phyloP scores from a whole-genome alignment of 2,113 vertebrate species.

The Aramus guarauna region DNA sequence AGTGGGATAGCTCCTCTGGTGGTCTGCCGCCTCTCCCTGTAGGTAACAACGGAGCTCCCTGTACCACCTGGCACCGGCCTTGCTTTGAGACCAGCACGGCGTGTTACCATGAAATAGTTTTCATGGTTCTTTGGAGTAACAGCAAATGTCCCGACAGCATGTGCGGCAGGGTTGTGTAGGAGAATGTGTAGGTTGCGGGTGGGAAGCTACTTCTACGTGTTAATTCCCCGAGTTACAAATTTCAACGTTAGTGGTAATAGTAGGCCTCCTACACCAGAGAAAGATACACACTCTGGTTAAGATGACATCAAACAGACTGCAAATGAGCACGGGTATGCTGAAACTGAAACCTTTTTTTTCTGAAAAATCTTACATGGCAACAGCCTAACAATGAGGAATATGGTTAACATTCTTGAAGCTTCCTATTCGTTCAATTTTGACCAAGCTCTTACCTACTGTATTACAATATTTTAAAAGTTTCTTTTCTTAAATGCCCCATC shows the following conservation, averaged over 20 bases:
- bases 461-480: not conserved
- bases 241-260: not conserved
- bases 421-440: not conserved
- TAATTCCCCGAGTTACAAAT: not conserved
- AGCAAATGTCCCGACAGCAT: accelerated
- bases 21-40: accelerated
- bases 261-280: not conserved
- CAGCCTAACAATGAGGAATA: not conserved
- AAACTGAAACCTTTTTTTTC: not conserved
- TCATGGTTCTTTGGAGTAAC: not conserved
- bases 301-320: not conserved
- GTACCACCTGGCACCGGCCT: not conserved
- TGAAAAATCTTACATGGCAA: not conserved
- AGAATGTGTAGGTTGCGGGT: not conserved
- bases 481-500: not conserved
- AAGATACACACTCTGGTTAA: not conserved
- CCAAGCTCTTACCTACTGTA: not conserved
- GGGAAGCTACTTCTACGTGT: not conserved
- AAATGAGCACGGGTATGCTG: not conserved
- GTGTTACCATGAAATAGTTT: not conserved
- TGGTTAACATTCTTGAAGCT: not conserved
- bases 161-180: not conserved
- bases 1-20: not conserved
- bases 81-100: not conserved
- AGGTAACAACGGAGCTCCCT: accelerated